phyloP scores from a whole-genome alignment of 2,113 vertebrate genomes.

The Engystomops pustulosus region DNA sequence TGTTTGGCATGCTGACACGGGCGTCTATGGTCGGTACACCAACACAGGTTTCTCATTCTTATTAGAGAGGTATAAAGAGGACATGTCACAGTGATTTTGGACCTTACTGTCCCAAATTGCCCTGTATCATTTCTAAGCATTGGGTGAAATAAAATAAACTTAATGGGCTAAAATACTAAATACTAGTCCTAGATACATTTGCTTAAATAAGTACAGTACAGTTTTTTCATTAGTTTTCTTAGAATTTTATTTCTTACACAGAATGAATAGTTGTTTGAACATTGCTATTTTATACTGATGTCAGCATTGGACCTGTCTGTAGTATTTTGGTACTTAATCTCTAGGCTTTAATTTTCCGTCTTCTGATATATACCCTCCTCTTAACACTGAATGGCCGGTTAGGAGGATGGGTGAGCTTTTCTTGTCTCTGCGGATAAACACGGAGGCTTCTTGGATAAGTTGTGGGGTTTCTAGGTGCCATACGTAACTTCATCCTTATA shows the following conservation, averaged over 20 bases:
- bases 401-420: constrained; percentile 48
- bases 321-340: too few species aligned
- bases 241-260: not conserved
- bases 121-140: too few species aligned
- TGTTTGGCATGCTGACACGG: too few species aligned
- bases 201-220: not conserved
- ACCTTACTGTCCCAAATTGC: too few species aligned
- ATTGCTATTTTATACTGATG: not conserved
- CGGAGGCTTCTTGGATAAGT: not conserved
- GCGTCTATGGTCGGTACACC: too few species aligned
- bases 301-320: not conserved
- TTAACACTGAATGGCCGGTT: constrained; percentile 56
- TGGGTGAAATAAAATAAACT: too few species aligned
- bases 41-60: too few species aligned
- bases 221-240: not conserved
- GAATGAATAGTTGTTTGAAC: not conserved
- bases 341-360: constrained; percentile 59
- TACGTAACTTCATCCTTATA: constrained; percentile 65
- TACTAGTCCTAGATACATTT: too few species aligned
- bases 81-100: too few species aligned
- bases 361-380: constrained; percentile 63
- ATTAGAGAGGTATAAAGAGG: too few species aligned
- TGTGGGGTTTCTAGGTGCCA: constrained; percentile 61
- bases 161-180: too few species aligned
- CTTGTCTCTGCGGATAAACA: not conserved